Evolutionary conservation across 2,888 invertebrate species (phyloP), one percentile per base, ranked within the genome.

Genomic region (Mimas tiliae): DNA sequence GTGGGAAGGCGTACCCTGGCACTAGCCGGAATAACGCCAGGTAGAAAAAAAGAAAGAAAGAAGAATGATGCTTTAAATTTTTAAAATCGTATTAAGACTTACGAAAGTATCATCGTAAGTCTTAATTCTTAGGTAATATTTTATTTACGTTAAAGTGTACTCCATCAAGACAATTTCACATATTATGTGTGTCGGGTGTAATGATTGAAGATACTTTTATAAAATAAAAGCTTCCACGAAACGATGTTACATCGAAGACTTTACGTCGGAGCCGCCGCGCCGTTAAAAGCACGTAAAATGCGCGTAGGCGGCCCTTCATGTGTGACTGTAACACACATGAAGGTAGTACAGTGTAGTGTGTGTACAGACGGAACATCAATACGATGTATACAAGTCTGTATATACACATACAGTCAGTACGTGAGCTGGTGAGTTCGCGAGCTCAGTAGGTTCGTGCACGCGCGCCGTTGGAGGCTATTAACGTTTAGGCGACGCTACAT

Each of bases 401-500:
- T 51, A 62, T 71, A 70, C 63, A 62, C 50, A 65, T 53, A 65
- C 63, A 66, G 67, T 74, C 62, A 75, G 70, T 65, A 67, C 70
- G 74, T 70, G 67, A 72, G 68, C 68, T 58, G 38, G 58, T 58
- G 42, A 58, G 58, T 12, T 58, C 33, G 53, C 53, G 34, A 34
- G 69, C 69, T 71, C 73, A 70, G 72, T 78, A 80, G 78, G 77
- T 77, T 72, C 77, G 76, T 80, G 77, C 77, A 82, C 84, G 82
- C 88, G 84, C 85, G 84, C 80, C 86, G 85, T 80, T 84, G 87
- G 82, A 88, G 87, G 87, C 91, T 92, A 93, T 93, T 93, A 93
- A 86, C 91, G 90, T 90, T 91, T 88, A 86, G 87, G 85, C 88
- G 90, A 90, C 90, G 91, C 89, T 92, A 93, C 91, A 91, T 93